Conservation (phyloP, 2,797 vertebrate species). For the Chelonia mydas region DNA sequence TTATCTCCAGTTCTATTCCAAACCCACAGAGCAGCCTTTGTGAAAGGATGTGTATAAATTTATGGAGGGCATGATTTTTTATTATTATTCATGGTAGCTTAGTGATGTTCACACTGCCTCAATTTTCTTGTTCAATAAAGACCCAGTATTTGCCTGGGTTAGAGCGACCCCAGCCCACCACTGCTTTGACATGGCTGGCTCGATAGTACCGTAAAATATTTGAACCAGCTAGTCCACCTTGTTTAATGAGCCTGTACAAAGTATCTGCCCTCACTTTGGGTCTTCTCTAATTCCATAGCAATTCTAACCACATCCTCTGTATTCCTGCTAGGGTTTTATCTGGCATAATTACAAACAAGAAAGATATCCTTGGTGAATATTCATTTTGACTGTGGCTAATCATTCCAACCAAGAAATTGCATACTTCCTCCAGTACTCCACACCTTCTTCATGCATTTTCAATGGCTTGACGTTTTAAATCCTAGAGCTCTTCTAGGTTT, state of each 20-base stretch:
- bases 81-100: not conserved
- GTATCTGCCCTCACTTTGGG: not conserved
- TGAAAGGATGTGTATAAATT: not conserved
- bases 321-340: not conserved
- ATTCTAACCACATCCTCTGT: not conserved
- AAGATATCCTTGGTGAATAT: not conserved
- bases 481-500: not conserved
- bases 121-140: not conserved
- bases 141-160: not conserved
- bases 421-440: not conserved
- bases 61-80: not conserved
- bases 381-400: not conserved
- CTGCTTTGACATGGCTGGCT: too few relatives aligned
- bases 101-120: too few relatives aligned
- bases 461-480: not conserved
- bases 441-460: not conserved
- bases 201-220: too few relatives aligned
- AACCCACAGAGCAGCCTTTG: not conserved
- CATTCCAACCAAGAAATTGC: not conserved
- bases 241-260: not conserved
- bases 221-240: not conserved
- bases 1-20: not conserved
- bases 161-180: too few relatives aligned
- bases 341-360: not conserved
- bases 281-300: not conserved